Percentiles rank a stretch among this genome's conserved stretches.
Conservation (phyloP, 2,888 invertebrate genomes). For the Polydesmus complanatus region DNA sequence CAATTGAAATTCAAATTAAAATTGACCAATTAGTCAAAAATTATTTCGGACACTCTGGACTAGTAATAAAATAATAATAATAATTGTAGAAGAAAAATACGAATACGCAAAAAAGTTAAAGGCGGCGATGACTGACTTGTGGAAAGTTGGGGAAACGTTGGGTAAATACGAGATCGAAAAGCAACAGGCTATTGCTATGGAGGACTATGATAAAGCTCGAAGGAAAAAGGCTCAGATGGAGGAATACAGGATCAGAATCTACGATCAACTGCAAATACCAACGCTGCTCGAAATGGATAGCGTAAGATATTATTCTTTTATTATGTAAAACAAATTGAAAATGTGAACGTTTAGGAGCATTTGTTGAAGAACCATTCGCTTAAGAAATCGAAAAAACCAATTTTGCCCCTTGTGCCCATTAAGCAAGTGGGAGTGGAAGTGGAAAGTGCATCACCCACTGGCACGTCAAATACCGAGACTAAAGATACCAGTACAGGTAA, state of each 20-base stretch:
- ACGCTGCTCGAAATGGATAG: constrained; percentile 47
- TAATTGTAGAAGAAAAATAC: constrained; percentile 62
- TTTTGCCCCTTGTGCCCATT: too few relatives aligned
- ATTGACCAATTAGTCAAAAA: too few relatives aligned
- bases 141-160: constrained; percentile 72
- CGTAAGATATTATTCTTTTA: background rate
- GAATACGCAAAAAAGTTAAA: constrained; percentile 86
- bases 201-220: constrained; percentile 83
- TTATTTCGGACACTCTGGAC: too few relatives aligned
- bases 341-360: background rate
- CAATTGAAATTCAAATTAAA: background rate
- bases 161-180: constrained; percentile 85
- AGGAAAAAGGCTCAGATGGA: constrained; percentile 79
- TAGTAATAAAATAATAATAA: background rate
- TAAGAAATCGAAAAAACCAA: too few relatives aligned
- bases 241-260: constrained; percentile 60
- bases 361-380: too few relatives aligned
- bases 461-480: too few relatives aligned
- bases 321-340: too few relatives aligned
- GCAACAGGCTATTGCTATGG: constrained; percentile 75
- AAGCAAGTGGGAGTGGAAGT: too few relatives aligned
- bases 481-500: too few relatives aligned
- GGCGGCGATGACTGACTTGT: constrained; percentile 64
- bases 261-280: constrained; percentile 56
- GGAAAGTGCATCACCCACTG: too few relatives aligned